phyloP scores from a whole-genome alignment of 2,888 invertebrate species.

The Cataglyphis albicans region DNA sequence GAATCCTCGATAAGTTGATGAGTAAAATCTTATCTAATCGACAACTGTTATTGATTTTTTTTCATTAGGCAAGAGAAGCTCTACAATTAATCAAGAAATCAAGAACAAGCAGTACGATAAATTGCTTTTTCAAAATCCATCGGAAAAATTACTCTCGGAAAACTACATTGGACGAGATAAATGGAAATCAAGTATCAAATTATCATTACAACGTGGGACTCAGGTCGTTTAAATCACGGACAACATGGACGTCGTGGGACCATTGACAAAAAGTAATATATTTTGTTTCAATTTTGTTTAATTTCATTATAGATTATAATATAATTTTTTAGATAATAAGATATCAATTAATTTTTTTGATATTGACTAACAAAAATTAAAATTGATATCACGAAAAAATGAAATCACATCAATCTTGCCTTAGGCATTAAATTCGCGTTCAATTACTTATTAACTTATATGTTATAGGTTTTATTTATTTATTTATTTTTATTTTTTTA shows the following conservation, averaged over 20 bases:
- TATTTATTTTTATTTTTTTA: constrained; percentile 30
- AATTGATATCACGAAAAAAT: neutral
- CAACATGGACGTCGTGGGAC: constrained; percentile 76
- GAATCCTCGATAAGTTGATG: constrained; percentile 25
- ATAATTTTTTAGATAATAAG: constrained; percentile 16
- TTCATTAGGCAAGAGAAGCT: constrained; percentile 30
- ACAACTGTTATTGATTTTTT: constrained; percentile 17
- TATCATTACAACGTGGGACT: constrained; percentile 23
- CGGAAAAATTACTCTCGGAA: constrained; percentile 58
- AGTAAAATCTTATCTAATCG: constrained; percentile 24
- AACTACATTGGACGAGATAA: constrained; percentile 4
- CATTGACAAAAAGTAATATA: constrained; percentile 65
- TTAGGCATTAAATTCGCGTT: neutral
- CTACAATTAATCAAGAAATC: constrained; percentile 2
- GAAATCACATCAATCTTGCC: neutral
- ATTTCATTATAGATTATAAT: constrained; percentile 15
- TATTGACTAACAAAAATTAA: neutral
- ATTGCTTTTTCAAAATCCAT: constrained; percentile 20
- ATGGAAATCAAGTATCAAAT: constrained; percentile 22
- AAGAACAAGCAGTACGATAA: neutral
- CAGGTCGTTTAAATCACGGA: constrained; percentile 57
- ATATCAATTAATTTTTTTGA: neutral
- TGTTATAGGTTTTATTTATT: constrained; percentile 27
- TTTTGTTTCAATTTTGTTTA: constrained; percentile 48
- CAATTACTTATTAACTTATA: constrained; percentile 4